phyloP scores from a whole-genome alignment of 2,888 invertebrate genomes.

The Macrophya annulata region DNA sequence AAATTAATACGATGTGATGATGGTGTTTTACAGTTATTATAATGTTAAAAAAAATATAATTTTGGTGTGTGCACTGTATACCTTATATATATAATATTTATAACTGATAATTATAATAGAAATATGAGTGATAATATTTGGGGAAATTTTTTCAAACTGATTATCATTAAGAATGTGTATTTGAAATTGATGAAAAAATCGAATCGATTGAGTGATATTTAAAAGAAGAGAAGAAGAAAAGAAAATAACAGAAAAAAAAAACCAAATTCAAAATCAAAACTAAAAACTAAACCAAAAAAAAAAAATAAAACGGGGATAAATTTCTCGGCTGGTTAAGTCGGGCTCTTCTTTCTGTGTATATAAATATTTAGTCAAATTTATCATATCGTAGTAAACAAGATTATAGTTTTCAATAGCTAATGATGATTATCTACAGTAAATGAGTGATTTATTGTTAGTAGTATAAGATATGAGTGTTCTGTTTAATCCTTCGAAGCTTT shows the following conservation, averaged over 20 bases:
- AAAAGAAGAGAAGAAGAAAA: background rate
- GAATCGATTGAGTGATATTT: background rate
- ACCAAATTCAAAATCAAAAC: background rate
- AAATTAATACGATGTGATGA: background rate
- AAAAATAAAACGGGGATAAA: background rate
- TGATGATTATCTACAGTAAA: background rate
- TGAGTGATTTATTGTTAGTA: background rate
- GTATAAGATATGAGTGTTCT: background rate
- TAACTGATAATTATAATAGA: background rate
- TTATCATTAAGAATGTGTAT: background rate
- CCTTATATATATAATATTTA: too few species aligned
- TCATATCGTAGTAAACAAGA: background rate
- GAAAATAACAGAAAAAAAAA: background rate
- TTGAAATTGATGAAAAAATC: background rate
- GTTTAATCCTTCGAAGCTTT: background rate
- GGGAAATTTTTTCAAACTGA: background rate
- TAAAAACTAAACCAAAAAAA: background rate
- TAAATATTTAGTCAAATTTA: background rate
- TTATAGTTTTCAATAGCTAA: background rate
- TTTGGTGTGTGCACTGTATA: background rate
- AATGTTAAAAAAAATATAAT: background rate
- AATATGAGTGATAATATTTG: conserved; percentile 27
- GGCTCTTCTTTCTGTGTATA: background rate
- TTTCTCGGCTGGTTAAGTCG: background rate
- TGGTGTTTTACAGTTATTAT: too few species aligned